Evolutionary conservation across 2,797 vertebrate genomes (phyloP), one percentile per base, ranked within the genome.

Genomic region (Typhlichthys eigenmanni): DNA sequence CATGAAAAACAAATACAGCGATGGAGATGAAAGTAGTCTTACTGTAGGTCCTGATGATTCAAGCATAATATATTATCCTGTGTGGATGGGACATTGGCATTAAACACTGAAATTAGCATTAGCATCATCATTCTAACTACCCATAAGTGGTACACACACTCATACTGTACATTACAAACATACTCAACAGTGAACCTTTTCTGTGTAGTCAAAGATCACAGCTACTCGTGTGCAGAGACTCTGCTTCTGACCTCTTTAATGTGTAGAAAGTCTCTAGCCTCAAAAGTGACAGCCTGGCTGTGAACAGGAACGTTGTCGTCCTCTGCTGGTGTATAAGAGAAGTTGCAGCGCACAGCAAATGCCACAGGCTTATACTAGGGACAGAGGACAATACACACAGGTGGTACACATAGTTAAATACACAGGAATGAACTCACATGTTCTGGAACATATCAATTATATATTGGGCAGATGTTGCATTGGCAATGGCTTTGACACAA

Each of bases 281-380:
- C 97, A 64, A 98, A 99, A 63, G 95, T 95, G 89, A 99, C 93
- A 47, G 96, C 98, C 87, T 96, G 95, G 75, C 97, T 96, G 4
- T 95, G 95, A 24, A 98, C 96, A 0, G 98, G 98, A 50, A 97
- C 92, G 14, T 97, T 98, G 62, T 99, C 97, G 80, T 98, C 96
- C 0, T 97, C 96, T 68, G 95, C 95, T 66, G 97, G 95, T 13
- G 90, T 95, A 84, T 98, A 99, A 69, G 95, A 96, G 87, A 98
- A 98, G 90, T 98, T 99, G 87, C 96, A 98, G 76, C 96, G 95
- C 67, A 99, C 95, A 13, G 98, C 98, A 81, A 99, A 99, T 12
- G 98, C 96, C 87, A 99, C 97, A 45, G 89, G 88, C 77, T 90
- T 91, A 79, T 86, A 91, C 92, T 93, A 70, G 3, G 14, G 55